Evolutionary conservation across 2,888 invertebrate genomes (phyloP).

Genomic region (Hesperia comma): DNA sequence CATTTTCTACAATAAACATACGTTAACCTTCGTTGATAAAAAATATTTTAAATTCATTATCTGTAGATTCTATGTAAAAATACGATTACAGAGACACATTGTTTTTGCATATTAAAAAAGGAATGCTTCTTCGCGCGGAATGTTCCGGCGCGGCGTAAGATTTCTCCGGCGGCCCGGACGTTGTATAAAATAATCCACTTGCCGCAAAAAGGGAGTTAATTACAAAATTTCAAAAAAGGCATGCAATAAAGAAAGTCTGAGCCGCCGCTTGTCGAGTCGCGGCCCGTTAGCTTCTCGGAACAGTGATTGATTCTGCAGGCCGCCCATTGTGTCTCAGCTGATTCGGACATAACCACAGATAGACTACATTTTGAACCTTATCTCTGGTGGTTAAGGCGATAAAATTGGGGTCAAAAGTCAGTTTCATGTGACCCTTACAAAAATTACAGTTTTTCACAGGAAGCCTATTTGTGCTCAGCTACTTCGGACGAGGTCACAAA

Average conservation of each 20-base stretch:
- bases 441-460: neutral
- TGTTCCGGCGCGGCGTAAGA: conserved; percentile 18
- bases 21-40: too few species aligned
- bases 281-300: conserved; percentile 64
- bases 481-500: too few species aligned
- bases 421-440: neutral
- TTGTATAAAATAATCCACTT: conserved; percentile 34
- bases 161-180: conserved; percentile 14
- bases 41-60: too few species aligned
- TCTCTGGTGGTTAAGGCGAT: neutral
- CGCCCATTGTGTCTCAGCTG: conserved; percentile 38
- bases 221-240: conserved; percentile 70
- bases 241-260: conserved; percentile 62
- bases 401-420: neutral
- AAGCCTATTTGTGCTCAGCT: too few species aligned
- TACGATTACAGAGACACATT: too few species aligned
- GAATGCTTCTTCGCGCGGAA: conserved; percentile 4
- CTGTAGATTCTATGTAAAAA: too few species aligned
- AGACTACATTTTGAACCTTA: conserved; percentile 17
- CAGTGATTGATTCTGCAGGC: conserved; percentile 61
- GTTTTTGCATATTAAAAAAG: neutral
- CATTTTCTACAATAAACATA: too few species aligned
- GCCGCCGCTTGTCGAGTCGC: conserved; percentile 42
- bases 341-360: neutral
- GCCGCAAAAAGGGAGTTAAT: conserved; percentile 65